Base-by-base conservation (phyloP, 2,797 vertebrate genomes). In the Premnoplex brunnescens region DNA sequence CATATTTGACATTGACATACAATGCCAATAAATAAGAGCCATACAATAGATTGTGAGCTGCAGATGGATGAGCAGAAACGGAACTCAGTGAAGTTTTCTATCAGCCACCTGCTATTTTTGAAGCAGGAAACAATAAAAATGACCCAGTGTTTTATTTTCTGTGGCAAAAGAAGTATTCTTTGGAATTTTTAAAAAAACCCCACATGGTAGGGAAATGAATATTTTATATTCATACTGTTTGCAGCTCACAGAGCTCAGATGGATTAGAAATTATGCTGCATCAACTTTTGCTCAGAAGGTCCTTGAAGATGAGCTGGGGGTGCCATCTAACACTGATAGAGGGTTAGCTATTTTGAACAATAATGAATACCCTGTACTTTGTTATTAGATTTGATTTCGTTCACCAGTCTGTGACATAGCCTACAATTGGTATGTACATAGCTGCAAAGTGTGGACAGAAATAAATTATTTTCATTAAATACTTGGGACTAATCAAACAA, bases 1-100 rank as follows among this genome's bases (percentile, higher is more conserved):
- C 60, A 89, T 85, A 84, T 91, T 94, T 96, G 83, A 90, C 85
- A 85, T 69, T 96, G 95, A 95, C 75, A 48, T 91, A 88, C 91
- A 91, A 89, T 79, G 58, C 34, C 85, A 96, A 76, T 92, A 93
- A 92, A 91, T 89, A 96, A 96, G 26, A 89, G 18, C 55, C 63
- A 22, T 69, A 52, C 41, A 76, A 79, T 82, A 81, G 37, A 73
- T 41, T 83, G 37, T 28, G 72, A 88, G 46, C 77, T 80, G 39
- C 41, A 89, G 80, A 77, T 81, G 76, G 55, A 91, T 86, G 46
- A 60, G 9, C 55, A 91, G 78, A 82, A 96, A 94, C 0, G 2
- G 43, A 94, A 67, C 16, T 91, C 37, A 20, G 19, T 67, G 67
- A 51, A 76, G 34, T 79, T 93, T 96, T 79, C 88, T 91, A 12